A percentile compares a stretch with the other conserved stretches of the same genome.
These are phyloP conservation scores for Epirrhoe alternata DNA, from an alignment of 2,888 invertebrate genomes.

Conservation along the genomic window DNA sequence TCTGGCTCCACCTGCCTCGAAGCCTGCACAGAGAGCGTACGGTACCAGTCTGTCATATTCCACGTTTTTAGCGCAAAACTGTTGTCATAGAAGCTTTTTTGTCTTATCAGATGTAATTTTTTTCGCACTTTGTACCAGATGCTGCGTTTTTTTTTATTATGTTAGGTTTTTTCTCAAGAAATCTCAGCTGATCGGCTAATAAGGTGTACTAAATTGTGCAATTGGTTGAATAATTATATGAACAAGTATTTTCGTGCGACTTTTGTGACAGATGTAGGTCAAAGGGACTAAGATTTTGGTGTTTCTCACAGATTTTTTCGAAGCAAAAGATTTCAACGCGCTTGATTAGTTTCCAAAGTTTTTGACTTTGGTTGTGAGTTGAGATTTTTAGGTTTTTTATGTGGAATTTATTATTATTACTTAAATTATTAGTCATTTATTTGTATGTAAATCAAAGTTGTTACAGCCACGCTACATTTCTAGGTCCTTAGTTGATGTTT, in stretches of 20 bases:
- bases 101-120: constrained; percentile 38
- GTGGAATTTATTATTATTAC: too few relatives aligned
- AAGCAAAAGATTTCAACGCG: constrained; percentile 27
- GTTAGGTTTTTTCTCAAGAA: constrained; percentile 39
- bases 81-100: constrained; percentile 12
- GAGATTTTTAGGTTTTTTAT: too few relatives aligned
- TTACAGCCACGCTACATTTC: too few relatives aligned
- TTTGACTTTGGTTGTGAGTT: too few relatives aligned
- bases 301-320: constrained; percentile 14
- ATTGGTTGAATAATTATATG: constrained; percentile 60
- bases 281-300: constrained; percentile 27
- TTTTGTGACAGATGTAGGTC: constrained; percentile 67
- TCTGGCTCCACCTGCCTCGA: constrained; percentile 63
- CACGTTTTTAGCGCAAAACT: constrained; percentile 53
- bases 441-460: not conserved
- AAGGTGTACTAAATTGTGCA: constrained; percentile 53
- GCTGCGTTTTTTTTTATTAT: constrained; percentile 55
- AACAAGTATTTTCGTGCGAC: constrained; percentile 64
- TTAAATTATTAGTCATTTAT: too few relatives aligned
- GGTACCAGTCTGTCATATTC: constrained; percentile 68
- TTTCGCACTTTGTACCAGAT: constrained; percentile 55
- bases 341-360: not conserved
- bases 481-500: too few relatives aligned
- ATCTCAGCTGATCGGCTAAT: constrained; percentile 68
- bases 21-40: constrained; percentile 51